Evolutionary conservation across 2,797 vertebrate species (phyloP).

Genomic region (Thunnus albacares): DNA sequence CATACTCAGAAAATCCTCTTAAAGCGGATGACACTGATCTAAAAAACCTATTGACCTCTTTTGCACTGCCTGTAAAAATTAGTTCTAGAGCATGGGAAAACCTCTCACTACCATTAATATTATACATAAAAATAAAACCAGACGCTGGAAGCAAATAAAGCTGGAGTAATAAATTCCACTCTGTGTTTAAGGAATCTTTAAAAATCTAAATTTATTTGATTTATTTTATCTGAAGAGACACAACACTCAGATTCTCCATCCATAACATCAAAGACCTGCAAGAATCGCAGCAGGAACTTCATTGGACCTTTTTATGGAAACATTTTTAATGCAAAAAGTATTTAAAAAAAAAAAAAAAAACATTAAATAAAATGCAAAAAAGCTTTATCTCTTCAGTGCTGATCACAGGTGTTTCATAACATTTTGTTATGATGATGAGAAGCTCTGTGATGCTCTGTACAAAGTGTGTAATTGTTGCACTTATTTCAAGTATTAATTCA

Average conservation of each 20-base stretch:
- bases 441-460: too few relatives aligned
- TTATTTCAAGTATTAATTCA: background rate
- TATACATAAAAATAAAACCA: slow-evolving; percentile 7
- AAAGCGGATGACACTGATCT: slow-evolving; percentile 58
- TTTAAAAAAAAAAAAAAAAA: too few relatives aligned
- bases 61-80: slow-evolving; percentile 12
- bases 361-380: background rate
- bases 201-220: slow-evolving; percentile 11
- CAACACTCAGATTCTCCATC: background rate
- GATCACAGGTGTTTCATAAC: background rate
- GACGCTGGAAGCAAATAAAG: background rate
- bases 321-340: too few relatives aligned
- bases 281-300: too few relatives aligned
- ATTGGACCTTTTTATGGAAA: too few relatives aligned
- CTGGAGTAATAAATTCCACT: background rate
- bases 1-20: slow-evolving; percentile 59
- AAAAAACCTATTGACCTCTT: slow-evolving; percentile 55
- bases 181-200: too few relatives aligned
- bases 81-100: slow-evolving; percentile 39
- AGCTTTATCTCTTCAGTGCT: background rate
- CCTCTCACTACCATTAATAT: background rate
- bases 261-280: too few relatives aligned
- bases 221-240: background rate
- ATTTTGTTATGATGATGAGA: too few relatives aligned
- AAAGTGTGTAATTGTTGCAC: background rate